Conservation (phyloP, 2,888 invertebrate species). For the Campoletis raptor region DNA sequence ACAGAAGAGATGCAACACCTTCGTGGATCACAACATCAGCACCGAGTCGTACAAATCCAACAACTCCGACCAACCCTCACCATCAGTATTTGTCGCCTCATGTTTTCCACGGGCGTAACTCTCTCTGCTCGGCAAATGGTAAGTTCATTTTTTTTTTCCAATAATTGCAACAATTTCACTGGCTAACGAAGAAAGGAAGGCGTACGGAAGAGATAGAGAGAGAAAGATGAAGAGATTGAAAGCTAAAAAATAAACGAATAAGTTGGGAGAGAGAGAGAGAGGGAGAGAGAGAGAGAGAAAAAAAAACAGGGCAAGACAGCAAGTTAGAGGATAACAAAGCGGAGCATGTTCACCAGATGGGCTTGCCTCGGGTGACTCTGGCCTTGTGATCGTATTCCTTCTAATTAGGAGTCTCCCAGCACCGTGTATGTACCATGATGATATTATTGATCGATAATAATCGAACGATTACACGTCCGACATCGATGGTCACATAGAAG, state of each 20-base stretch:
- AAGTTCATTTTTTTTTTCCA: slow-evolving; percentile 69
- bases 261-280: neutral
- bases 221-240: neutral
- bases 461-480: neutral
- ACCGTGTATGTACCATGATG: slow-evolving; percentile 14
- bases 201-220: neutral
- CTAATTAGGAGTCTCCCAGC: slow-evolving; percentile 52
- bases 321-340: neutral
- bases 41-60: slow-evolving; percentile 77
- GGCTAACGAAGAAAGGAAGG: neutral
- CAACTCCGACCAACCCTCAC: slow-evolving; percentile 79
- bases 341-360: slow-evolving; percentile 9
- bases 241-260: neutral
- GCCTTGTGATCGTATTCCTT: slow-evolving; percentile 8
- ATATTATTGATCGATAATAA: slow-evolving; percentile 45
- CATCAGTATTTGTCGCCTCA: slow-evolving; percentile 84
- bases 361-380: slow-evolving; percentile 16
- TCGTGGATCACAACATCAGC: slow-evolving; percentile 76
- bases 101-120: slow-evolving; percentile 85
- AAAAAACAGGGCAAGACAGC: neutral
- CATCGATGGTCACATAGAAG: slow-evolving; percentile 1
- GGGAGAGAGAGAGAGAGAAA: neutral
- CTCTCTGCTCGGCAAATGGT: slow-evolving; percentile 85
- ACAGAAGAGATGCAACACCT: slow-evolving; percentile 73
- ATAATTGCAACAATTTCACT: slow-evolving; percentile 47